phyloP scores from a whole-genome alignment of 1,140 invertebrate genomes.

The Temnothorax longispinosus region DNA sequence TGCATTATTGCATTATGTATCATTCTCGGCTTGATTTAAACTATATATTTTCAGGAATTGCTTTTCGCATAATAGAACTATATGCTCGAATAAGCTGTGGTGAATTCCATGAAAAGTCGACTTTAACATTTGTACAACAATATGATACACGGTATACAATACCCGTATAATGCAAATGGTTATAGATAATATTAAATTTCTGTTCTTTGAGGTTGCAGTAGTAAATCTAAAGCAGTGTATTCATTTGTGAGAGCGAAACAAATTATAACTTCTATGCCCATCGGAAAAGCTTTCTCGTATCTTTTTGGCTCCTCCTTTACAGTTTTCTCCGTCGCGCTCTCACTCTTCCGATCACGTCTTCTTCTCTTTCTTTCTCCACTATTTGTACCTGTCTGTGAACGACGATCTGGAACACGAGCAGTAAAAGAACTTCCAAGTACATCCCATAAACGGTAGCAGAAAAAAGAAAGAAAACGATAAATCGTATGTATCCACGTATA shows the following conservation, averaged over 20 bases:
- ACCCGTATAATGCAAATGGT: no score
- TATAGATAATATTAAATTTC: slow-evolving; percentile 22
- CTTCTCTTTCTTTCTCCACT: not conserved
- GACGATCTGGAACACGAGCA: slow-evolving; percentile 37
- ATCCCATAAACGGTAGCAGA: slow-evolving; percentile 21
- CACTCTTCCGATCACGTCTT: not conserved
- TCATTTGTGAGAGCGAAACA: not conserved
- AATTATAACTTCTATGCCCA: slow-evolving; percentile 16
- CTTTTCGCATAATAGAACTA: slow-evolving; percentile 6
- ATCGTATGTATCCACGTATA: slow-evolving; percentile 25
- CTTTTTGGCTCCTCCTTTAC: slow-evolving; percentile 28
- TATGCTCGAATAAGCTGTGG: not conserved
- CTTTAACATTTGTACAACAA: not conserved
- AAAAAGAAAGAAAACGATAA: slow-evolving; percentile 27
- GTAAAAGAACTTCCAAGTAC: slow-evolving; percentile 51
- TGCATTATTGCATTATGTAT: slow-evolving; percentile 7
- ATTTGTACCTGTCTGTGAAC: slow-evolving; percentile 46
- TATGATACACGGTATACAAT: not conserved
- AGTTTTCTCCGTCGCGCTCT: not conserved
- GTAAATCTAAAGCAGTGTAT: slow-evolving; percentile 11
- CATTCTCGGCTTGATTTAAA: slow-evolving; percentile 10
- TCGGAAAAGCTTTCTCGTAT: slow-evolving; percentile 6
- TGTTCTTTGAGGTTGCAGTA: not conserved
- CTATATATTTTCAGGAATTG: not conserved
- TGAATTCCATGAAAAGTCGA: not conserved